phyloP scores from a whole-genome alignment of 2,888 invertebrate species.

The Drosophila greeni region DNA sequence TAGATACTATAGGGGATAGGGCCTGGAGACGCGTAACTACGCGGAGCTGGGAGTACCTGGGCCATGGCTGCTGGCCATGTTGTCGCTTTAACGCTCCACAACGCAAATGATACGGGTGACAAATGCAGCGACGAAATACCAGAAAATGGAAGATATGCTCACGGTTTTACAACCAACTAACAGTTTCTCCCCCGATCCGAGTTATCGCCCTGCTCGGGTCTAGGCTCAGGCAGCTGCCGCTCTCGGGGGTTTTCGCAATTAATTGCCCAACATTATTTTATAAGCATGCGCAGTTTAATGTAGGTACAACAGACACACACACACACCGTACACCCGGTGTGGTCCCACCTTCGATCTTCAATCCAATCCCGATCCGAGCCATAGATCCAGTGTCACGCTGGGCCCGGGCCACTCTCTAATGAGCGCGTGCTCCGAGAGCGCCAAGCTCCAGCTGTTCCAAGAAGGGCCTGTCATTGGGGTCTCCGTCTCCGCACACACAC shows the following conservation, averaged over 20 bases:
- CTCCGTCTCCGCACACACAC: slow-evolving; percentile 10
- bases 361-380: slow-evolving; percentile 8
- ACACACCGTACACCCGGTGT: slow-evolving; percentile 49
- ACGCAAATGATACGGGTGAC: slow-evolving; percentile 73
- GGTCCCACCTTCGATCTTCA: slow-evolving; percentile 31
- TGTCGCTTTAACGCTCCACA: slow-evolving; percentile 70
- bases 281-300: slow-evolving; percentile 67
- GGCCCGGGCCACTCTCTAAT: slow-evolving; percentile 51
- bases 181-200: slow-evolving; percentile 27
- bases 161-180: slow-evolving; percentile 47
- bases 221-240: slow-evolving; percentile 48
- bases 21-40: slow-evolving; percentile 61
- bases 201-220: slow-evolving; percentile 7
- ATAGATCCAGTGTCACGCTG: slow-evolving; percentile 32
- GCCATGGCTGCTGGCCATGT: slow-evolving; percentile 52
- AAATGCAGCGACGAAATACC: slow-evolving; percentile 62
- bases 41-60: slow-evolving; percentile 30
- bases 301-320: slow-evolving; percentile 45
- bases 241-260: slow-evolving; percentile 60
- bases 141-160: slow-evolving; percentile 52
- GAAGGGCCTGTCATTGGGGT: slow-evolving; percentile 67
- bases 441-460: slow-evolving; percentile 65
- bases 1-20: slow-evolving; percentile 71
- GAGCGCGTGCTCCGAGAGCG: slow-evolving; percentile 68
- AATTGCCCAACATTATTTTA: slow-evolving; percentile 70